Evolutionary conservation across 2,888 invertebrate species (phyloP).

Genomic region (Autographa gamma): DNA sequence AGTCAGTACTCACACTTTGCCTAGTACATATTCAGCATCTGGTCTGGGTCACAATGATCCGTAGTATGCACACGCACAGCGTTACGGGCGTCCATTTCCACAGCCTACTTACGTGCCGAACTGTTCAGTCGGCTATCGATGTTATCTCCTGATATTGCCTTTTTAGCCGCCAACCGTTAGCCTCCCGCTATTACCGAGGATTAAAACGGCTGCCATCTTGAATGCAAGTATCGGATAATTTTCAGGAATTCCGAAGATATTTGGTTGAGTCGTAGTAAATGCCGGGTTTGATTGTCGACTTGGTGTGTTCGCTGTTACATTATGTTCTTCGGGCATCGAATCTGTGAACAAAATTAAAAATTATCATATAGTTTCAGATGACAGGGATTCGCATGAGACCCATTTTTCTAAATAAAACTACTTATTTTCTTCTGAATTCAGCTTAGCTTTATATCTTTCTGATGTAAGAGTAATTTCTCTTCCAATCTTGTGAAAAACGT

Average conservation of each 20-base stretch:
- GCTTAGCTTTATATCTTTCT: no score
- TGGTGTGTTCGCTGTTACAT: not conserved
- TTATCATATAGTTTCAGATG: not conserved
- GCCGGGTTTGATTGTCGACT: not conserved
- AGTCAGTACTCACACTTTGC: not conserved
- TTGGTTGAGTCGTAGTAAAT: constrained; percentile 7
- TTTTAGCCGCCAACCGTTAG: constrained; percentile 67
- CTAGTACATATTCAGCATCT: not conserved
- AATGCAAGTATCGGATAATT: constrained; percentile 27
- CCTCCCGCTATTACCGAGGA: constrained; percentile 50
- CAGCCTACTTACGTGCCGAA: constrained; percentile 70
- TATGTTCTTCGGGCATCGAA: not conserved
- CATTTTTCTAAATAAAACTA: no score
- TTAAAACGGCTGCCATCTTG: constrained; percentile 46
- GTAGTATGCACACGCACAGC: constrained; percentile 57
- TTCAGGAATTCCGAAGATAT: constrained; percentile 12
- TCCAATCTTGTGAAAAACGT: no score
- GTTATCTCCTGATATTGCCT: constrained; percentile 73
- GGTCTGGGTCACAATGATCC: not conserved
- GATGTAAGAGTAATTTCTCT: no score
- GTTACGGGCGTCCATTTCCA: constrained; percentile 62
- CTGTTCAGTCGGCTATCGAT: constrained; percentile 61
- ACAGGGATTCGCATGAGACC: no score
- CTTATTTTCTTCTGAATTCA: no score
- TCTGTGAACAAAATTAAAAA: not conserved